phyloP scores from a whole-genome alignment of 2,888 invertebrate species.

The Linnaemya vulpina region DNA sequence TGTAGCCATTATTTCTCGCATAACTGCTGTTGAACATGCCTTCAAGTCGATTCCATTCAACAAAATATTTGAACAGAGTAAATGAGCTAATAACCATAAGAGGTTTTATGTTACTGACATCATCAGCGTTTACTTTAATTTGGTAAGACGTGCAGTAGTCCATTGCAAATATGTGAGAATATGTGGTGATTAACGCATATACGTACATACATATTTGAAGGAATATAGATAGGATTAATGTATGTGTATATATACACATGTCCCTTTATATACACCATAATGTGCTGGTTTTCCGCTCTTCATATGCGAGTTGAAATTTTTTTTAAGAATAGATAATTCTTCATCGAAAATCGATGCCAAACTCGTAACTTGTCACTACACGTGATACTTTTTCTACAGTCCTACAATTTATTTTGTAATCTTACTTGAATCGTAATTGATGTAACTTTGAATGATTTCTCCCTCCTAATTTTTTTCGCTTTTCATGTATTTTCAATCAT shows the following conservation, averaged over 20 bases:
- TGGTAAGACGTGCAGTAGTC: slow-evolving; percentile 37
- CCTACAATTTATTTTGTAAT: too few species aligned
- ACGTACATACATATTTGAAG: background rate
- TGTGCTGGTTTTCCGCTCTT: too few species aligned
- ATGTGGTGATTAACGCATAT: background rate
- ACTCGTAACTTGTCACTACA: too few species aligned
- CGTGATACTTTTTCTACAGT: too few species aligned
- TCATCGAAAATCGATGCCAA: too few species aligned
- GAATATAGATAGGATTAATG: background rate
- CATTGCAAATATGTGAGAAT: background rate
- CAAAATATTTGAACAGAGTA: slow-evolving; percentile 2
- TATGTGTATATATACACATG: background rate
- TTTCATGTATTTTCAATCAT: too few species aligned
- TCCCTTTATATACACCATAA: background rate
- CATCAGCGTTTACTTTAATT: slow-evolving; percentile 44
- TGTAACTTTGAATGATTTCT: too few species aligned
- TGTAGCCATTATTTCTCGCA: background rate
- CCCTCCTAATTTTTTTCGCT: too few species aligned
- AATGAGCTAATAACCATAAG: slow-evolving; percentile 42
- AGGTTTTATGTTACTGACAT: slow-evolving; percentile 45
- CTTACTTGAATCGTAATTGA: too few species aligned
- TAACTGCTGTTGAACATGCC: slow-evolving; percentile 28
- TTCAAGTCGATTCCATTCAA: slow-evolving; percentile 20
- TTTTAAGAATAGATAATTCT: too few species aligned
- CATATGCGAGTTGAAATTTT: too few species aligned